A percentile compares a stretch with the other conserved stretches of the same genome.
Evolutionary conservation across 2,888 invertebrate species (phyloP).

Genomic region (Molanna angustata): DNA sequence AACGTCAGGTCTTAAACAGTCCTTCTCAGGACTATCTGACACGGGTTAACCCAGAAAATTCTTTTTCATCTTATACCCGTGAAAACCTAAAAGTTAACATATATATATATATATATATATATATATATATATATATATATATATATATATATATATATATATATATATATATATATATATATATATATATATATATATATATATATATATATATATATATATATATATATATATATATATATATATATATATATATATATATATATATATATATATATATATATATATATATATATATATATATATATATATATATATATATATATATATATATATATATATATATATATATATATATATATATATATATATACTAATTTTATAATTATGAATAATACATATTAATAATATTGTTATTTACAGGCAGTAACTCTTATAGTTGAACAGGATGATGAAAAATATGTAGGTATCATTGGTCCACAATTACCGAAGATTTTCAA

Average conservation of each 20-base stretch:
- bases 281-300: neutral
- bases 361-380: neutral
- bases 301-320: neutral
- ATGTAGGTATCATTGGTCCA: too few relatives aligned
- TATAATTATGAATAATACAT: too few relatives aligned
- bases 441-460: too few relatives aligned
- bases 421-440: too few relatives aligned
- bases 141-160: neutral
- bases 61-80: too few relatives aligned
- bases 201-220: neutral
- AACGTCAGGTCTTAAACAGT: too few relatives aligned
- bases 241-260: neutral
- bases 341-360: neutral
- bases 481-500: too few relatives aligned
- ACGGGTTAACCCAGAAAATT: too few relatives aligned
- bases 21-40: too few relatives aligned
- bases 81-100: too few relatives aligned
- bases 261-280: neutral
- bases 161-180: neutral
- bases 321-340: neutral
- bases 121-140: conserved; percentile 8
- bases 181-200: neutral
- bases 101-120: too few relatives aligned
- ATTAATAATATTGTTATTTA: too few relatives aligned
- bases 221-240: neutral